phyloP scores from a whole-genome alignment of 2,797 vertebrate genomes.

The Euthynnus affinis region DNA sequence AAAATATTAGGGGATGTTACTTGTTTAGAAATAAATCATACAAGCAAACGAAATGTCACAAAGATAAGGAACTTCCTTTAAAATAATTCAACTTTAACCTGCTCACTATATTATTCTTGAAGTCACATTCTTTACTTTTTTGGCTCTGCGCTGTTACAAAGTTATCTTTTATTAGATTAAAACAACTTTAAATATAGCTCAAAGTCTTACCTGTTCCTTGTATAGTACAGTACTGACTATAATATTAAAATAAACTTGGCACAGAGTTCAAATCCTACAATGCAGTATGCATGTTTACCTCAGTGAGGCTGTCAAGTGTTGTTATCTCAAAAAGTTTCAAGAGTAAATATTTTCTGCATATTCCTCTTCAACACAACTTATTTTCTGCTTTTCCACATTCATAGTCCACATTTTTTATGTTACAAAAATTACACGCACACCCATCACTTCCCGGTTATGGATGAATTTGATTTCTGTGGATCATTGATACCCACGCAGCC shows the following conservation, averaged over 20 bases:
- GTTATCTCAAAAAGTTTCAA: constrained; percentile 27
- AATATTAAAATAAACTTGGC: constrained; percentile 53
- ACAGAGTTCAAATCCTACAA: constrained; percentile 30
- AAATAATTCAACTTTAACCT: neutral
- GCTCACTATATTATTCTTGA: neutral
- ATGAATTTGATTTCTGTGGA: constrained; percentile 40
- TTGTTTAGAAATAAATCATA: neutral
- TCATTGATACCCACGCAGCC: constrained; percentile 50
- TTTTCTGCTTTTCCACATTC: constrained; percentile 18
- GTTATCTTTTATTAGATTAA: constrained; percentile 44
- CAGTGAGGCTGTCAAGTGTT: constrained; percentile 35
- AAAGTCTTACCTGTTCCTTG: constrained; percentile 23
- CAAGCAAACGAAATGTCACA: constrained; percentile 10
- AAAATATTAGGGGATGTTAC: neutral
- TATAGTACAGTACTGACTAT: constrained; percentile 11
- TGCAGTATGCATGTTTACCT: constrained; percentile 44
- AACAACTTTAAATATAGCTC: constrained; percentile 46
- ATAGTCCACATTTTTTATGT: constrained; percentile 11
- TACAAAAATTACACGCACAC: constrained; percentile 10
- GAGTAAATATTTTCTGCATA: constrained; percentile 22
- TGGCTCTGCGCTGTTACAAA: neutral
- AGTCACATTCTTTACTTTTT: neutral
- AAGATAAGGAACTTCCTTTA: constrained; percentile 2
- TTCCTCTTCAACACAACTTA: constrained; percentile 10
- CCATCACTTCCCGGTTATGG: constrained; percentile 8